Percentiles rank a stretch among this genome's conserved stretches.
Evolutionary conservation across 2,113 vertebrate species (phyloP).

Genomic region (Hyla sarda): DNA sequence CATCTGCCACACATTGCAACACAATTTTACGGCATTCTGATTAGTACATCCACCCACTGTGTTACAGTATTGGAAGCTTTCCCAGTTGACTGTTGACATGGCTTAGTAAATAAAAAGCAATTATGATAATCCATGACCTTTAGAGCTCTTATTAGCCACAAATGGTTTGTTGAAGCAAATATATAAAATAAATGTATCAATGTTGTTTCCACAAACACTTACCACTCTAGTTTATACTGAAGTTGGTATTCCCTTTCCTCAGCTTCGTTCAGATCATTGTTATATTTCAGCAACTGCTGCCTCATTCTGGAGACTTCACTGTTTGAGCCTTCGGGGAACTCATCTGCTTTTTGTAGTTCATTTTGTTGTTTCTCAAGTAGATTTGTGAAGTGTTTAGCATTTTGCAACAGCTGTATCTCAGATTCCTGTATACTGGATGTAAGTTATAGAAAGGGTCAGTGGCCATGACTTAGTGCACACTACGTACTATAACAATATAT

Average conservation of each 20-base stretch:
- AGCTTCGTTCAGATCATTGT: slow-evolving; percentile 72
- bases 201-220: slow-evolving; percentile 49
- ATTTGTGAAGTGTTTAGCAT: slow-evolving; percentile 75
- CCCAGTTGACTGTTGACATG: too few relatives aligned
- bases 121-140: too few relatives aligned
- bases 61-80: too few relatives aligned
- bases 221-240: slow-evolving; percentile 78
- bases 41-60: too few relatives aligned
- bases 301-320: slow-evolving; percentile 76
- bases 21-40: too few relatives aligned
- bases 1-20: too few relatives aligned
- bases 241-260: slow-evolving; percentile 74
- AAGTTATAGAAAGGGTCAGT: not conserved
- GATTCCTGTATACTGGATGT: slow-evolving; percentile 81
- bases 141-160: too few relatives aligned
- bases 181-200: not conserved
- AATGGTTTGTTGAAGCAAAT: not conserved
- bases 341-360: slow-evolving; percentile 74
- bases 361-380: slow-evolving; percentile 76
- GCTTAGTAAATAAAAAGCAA: too few relatives aligned
- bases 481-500: too few relatives aligned
- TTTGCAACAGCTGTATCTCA: slow-evolving; percentile 79
- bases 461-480: not conserved
- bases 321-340: slow-evolving; percentile 70
- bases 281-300: slow-evolving; percentile 76